Evolutionary conservation across 2,888 invertebrate genomes (phyloP).

Genomic region (Leptopterna dolabrata): DNA sequence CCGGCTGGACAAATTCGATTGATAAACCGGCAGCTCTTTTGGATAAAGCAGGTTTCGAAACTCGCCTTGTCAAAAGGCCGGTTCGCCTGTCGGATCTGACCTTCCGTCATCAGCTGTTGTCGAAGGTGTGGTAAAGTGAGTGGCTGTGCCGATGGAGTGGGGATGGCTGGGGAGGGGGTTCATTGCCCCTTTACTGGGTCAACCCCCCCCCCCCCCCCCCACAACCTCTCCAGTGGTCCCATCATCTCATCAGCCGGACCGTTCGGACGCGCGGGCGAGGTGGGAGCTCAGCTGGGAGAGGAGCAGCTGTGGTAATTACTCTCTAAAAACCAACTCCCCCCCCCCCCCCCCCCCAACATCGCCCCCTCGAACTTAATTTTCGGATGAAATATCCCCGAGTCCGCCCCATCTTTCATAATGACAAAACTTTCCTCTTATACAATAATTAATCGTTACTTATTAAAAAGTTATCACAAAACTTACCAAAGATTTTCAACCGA

Average conservation of each 20-base stretch:
- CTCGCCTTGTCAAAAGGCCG: no score
- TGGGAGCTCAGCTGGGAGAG: background rate
- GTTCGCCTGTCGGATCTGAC: constrained; percentile 8
- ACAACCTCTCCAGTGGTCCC: background rate
- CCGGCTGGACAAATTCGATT: no score
- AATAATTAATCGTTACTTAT: constrained; percentile 45
- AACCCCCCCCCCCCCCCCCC: background rate
- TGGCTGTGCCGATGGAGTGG: background rate
- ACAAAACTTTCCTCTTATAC: constrained; percentile 29
- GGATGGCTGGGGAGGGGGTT: background rate
- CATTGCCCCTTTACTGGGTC: constrained; percentile 38
- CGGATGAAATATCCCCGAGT: background rate
- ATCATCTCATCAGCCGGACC: constrained; percentile 6
- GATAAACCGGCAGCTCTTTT: no score
- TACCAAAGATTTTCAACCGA: constrained; percentile 30
- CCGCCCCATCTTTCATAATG: constrained; percentile 27
- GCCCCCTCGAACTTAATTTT: background rate
- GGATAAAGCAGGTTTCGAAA: no score
- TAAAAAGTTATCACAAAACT: constrained; percentile 34
- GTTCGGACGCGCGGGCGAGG: background rate
- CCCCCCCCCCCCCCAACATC: background rate
- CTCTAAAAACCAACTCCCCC: background rate
- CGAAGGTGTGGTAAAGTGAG: constrained; percentile 34
- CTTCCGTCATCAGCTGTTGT: constrained; percentile 33
- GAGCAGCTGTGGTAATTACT: constrained; percentile 1